phyloP scores from a whole-genome alignment of 2,797 vertebrate genomes.

The Cynopterus sphinx region DNA sequence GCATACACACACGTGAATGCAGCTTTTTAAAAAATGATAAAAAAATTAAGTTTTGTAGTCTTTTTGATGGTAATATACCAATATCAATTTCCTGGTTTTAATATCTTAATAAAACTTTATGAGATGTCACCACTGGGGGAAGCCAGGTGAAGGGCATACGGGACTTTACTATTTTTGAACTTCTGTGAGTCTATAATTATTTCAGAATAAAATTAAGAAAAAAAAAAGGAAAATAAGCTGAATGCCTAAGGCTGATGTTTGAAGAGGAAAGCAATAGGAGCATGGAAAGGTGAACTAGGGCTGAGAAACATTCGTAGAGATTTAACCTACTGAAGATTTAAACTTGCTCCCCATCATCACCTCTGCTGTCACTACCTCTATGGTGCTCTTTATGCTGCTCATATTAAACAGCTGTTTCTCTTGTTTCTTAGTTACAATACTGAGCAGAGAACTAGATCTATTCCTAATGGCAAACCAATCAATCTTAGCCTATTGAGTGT shows the following conservation, averaged over 20 bases:
- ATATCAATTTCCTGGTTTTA: constrained; percentile 16
- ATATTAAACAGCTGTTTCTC: constrained; percentile 20
- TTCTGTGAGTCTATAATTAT: not conserved
- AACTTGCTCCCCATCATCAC: not conserved
- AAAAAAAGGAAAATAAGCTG: not conserved
- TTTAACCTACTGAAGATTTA: not conserved
- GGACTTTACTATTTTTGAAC: not conserved
- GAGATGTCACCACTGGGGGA: not conserved
- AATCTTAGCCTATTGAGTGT: not conserved
- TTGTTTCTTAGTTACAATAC: not conserved
- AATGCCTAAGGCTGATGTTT: not conserved
- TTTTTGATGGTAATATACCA: not conserved
- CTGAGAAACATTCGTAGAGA: not conserved
- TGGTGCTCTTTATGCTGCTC: not conserved
- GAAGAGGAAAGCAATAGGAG: not conserved
- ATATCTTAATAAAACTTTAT: not conserved
- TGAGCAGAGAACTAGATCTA: constrained; percentile 35
- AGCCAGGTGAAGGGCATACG: not conserved
- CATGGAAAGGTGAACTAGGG: not conserved
- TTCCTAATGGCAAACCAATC: constrained; percentile 7
- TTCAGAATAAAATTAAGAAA: not conserved
- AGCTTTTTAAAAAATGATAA: not conserved
- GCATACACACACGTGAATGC: not conserved
- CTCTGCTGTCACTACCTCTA: not conserved
- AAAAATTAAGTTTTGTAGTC: not conserved